Evolutionary conservation across 1,140 invertebrate species (phyloP).

Genomic region (Brachionus calyciflorus): DNA sequence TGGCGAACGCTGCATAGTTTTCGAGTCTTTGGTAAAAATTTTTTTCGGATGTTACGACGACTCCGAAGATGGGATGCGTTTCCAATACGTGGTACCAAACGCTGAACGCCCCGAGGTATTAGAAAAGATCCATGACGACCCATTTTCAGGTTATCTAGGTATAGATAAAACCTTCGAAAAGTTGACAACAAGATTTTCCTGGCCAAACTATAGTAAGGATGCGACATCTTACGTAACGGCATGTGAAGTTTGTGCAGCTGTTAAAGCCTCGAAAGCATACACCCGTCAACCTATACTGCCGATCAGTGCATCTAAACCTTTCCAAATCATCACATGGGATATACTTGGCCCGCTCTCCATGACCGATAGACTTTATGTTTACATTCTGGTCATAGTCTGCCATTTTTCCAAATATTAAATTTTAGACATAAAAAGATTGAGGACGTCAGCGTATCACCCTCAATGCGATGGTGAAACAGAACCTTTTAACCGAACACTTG

Average conservation of each 20-base stretch:
- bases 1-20: no score
- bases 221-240: not conserved
- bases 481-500: conserved; percentile 52
- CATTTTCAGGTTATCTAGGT: not conserved
- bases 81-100: not conserved
- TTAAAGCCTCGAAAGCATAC: not conserved
- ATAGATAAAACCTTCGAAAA: not conserved
- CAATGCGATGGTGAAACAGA: conserved; percentile 53
- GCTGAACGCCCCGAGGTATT: not conserved
- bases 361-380: not conserved
- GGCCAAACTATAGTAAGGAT: not conserved
- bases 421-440: not conserved
- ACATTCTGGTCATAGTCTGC: no score
- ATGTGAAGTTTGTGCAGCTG: not conserved
- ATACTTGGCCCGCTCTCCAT: not conserved
- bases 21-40: not conserved
- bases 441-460: conserved; percentile 53
- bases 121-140: not conserved
- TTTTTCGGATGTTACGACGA: not conserved
- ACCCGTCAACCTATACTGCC: not conserved
- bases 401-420: conserved; percentile 14
- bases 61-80: not conserved
- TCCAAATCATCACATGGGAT: not conserved
- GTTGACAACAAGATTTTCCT: not conserved
- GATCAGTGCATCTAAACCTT: not conserved